Evolutionary conservation across 2,113 vertebrate species (phyloP).

Genomic region (Gracilinanus agilis): DNA sequence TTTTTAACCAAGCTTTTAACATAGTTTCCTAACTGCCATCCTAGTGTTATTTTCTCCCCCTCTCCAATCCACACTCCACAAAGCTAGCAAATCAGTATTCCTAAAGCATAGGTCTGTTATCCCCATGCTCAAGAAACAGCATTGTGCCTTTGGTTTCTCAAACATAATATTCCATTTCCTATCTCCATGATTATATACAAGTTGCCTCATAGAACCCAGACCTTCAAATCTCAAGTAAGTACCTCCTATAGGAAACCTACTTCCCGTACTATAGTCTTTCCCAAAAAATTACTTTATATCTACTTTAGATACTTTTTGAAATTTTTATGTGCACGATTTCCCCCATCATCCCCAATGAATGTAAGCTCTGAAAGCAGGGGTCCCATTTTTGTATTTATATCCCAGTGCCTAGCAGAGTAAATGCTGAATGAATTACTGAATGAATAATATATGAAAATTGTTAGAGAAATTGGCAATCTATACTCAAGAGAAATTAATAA

Average conservation of each 20-base stretch:
- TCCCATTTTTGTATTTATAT: neutral
- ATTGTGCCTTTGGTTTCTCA: neutral
- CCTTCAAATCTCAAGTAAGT: neutral
- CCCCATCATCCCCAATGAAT: neutral
- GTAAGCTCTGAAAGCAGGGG: neutral
- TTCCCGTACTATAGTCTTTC: neutral
- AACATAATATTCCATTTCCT: neutral
- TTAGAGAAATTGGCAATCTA: no score
- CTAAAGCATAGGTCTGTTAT: neutral
- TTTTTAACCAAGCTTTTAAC: neutral
- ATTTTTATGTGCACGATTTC: neutral
- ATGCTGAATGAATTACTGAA: neutral
- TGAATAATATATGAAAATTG: neutral
- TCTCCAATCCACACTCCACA: neutral
- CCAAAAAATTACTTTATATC: neutral
- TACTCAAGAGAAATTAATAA: no score
- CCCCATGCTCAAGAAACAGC: neutral
- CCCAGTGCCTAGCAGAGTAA: neutral
- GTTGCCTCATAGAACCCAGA: neutral
- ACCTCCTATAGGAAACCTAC: neutral
- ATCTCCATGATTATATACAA: neutral
- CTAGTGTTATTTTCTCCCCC: neutral
- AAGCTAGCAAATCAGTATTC: neutral
- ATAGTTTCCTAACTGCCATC: neutral
- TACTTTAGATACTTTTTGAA: neutral